Conservation (phyloP, 2,797 vertebrate genomes). For the Morelia viridis region DNA sequence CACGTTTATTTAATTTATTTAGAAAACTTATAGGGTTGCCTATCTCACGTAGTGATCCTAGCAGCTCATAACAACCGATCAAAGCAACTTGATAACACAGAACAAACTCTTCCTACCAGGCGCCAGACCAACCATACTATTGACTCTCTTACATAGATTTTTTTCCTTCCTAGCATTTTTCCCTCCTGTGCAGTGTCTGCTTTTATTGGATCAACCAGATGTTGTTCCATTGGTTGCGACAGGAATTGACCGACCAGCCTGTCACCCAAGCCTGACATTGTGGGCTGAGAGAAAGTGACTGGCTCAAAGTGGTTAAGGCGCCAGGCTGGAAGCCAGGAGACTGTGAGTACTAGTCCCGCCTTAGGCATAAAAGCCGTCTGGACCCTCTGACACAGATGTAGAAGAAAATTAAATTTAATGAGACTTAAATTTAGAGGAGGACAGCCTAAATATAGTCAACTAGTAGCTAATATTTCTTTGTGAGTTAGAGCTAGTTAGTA, state of each 20-base stretch:
- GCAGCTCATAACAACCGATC: not conserved
- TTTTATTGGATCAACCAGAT: no score
- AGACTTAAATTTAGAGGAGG: not conserved
- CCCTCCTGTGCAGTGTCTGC: no score
- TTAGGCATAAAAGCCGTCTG: no score
- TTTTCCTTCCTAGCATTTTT: no score
- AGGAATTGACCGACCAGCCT: no score
- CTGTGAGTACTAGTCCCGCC: no score
- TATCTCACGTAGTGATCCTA: not conserved
- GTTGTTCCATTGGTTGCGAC: no score
- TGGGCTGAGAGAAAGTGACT: no score
- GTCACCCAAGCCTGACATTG: no score
- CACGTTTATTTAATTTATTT: not conserved
- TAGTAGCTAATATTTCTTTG: not conserved
- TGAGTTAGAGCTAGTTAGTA: not conserved
- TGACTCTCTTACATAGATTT: not conserved
- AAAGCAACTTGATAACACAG: not conserved
- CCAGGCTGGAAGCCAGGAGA: no score
- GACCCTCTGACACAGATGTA: not conserved
- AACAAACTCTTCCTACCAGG: not conserved
- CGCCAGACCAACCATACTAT: not conserved
- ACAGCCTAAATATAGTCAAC: not conserved
- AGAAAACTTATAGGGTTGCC: not conserved
- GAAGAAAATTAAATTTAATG: not conserved
- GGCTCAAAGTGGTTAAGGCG: no score